Evolutionary conservation across 1,140 invertebrate genomes (phyloP).

Genomic region (Kradibia gibbosae): DNA sequence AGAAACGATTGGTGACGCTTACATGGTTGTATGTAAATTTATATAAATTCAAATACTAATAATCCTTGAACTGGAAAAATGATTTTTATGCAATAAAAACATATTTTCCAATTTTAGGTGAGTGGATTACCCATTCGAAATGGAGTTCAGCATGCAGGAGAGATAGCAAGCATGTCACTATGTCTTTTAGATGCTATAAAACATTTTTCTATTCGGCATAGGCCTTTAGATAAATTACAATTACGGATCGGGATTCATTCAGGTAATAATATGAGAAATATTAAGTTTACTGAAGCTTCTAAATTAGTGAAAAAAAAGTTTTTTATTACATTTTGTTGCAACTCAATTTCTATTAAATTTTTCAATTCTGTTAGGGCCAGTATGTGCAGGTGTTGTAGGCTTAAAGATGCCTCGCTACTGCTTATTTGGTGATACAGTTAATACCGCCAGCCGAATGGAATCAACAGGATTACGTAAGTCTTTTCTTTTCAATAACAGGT

Average conservation of each 20-base stretch:
- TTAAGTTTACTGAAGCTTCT: too few relatives aligned
- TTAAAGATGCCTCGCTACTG: slow-evolving; percentile 93
- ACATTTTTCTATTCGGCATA: slow-evolving; percentile 89
- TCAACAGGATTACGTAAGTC: slow-evolving; percentile 84
- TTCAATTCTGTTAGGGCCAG: slow-evolving; percentile 72
- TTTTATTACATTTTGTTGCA: too few relatives aligned
- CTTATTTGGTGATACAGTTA: slow-evolving; percentile 92
- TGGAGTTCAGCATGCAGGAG: slow-evolving; percentile 86
- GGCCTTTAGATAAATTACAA: slow-evolving; percentile 86
- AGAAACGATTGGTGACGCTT: slow-evolving; percentile 92
- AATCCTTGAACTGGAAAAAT: neutral
- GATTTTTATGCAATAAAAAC: neutral
- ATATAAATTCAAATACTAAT: neutral
- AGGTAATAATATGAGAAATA: slow-evolving; percentile 73
- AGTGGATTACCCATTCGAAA: slow-evolving; percentile 88
- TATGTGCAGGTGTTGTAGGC: slow-evolving; percentile 91
- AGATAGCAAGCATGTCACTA: slow-evolving; percentile 95
- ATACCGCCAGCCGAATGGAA: slow-evolving; percentile 95
- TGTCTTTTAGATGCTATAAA: slow-evolving; percentile 86
- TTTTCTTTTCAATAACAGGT: neutral
- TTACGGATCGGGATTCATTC: slow-evolving; percentile 94
- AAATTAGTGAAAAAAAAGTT: too few relatives aligned
- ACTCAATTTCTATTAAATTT: too few relatives aligned
- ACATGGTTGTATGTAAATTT: slow-evolving; percentile 80
- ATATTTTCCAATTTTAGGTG: slow-evolving; percentile 71